A percentile compares a stretch with the other conserved stretches of the same genome.
Conservation (phyloP, 2,888 invertebrate genomes). For the Ophion slaviceki region DNA sequence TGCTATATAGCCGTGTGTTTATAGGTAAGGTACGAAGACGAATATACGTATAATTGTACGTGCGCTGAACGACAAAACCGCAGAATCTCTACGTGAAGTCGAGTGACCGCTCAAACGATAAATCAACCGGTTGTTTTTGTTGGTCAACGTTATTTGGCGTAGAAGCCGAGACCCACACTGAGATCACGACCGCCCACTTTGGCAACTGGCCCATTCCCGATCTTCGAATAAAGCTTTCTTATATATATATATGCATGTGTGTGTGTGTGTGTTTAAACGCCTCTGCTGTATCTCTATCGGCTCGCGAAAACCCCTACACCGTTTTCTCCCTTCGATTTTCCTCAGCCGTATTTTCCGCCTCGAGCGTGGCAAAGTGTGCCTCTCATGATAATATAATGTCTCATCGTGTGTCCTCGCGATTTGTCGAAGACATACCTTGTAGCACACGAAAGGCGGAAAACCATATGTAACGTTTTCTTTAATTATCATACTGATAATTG, state of each 20-base stretch:
- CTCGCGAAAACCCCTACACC: conserved; percentile 32
- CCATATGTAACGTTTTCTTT: not conserved
- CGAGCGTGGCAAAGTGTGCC: conserved; percentile 37
- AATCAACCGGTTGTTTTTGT: conserved; percentile 66
- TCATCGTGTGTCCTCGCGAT: conserved; percentile 18
- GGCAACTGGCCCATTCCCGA: conserved; percentile 58
- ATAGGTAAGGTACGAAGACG: conserved; percentile 40
- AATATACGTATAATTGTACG: conserved; percentile 65
- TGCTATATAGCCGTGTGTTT: conserved; percentile 17
- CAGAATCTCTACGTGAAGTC: conserved; percentile 61
- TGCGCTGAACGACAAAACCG: conserved; percentile 62
- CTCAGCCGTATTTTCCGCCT: conserved; percentile 13
- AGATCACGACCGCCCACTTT: conserved; percentile 57
- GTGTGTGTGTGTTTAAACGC: not conserved
- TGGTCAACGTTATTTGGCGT: conserved; percentile 66
- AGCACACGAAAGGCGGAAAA: not conserved
- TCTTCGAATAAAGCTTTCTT: conserved; percentile 32
- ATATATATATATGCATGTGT: conserved; percentile 8
- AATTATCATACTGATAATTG: not conserved
- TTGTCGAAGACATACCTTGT: conserved; percentile 6
- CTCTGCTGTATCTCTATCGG: conserved; percentile 15
- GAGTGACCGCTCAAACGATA: conserved; percentile 63
- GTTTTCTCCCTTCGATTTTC: conserved; percentile 43
- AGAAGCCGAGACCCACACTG: conserved; percentile 59
- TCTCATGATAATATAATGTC: conserved; percentile 44